Base-by-base conservation (phyloP, 2,888 invertebrate species). In the Hirtodrosophila cameraria region DNA sequence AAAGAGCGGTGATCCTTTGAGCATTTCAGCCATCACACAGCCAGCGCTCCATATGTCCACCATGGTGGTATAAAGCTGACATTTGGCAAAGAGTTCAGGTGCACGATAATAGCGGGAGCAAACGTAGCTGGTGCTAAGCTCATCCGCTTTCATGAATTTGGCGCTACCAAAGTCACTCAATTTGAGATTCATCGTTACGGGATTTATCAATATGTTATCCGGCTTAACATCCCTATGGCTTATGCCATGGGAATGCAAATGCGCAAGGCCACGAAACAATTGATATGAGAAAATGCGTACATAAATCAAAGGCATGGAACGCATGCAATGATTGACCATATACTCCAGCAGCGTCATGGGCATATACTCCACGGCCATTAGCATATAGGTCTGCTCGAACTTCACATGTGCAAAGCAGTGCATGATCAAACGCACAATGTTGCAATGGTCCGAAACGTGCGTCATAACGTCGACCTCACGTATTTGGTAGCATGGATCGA, bases 271-370 rank as follows among this genome's bases (percentile, higher is more conserved):
- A 91, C 99, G 95, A 93, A 99, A 99, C 93, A 99, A 94, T 94
- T 99, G 99, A 94, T 99, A 99, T 97, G 99, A 98, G 92, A 99
- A 98, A 91, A 99, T 94, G 97, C 99, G 99, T 92, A 99, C 98
- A 94, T 97, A 99, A 94, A 97, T 96, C 93, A 97, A 96, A 88
- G 98, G 98, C 94, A 99, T 98, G 93, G 97, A 97, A 94, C 98
- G 9, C 1, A 7, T 1, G 4, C 8, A n/a, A 98, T 97, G 96
- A 93, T 99, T 98, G 91, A 98, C 97, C 86, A 99, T 99, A 94
- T 99, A 70, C 1, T 55, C 33, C 2, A 6, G 7, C 41, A 79
- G 18, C 2, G 61, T 57, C 67, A 70, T 70, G 0, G 99, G 99
- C 93, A 99, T 98, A 93, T 96, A 99, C 94, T 99, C 99, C 94